Evolutionary conservation across 2,888 invertebrate genomes (phyloP), one percentile per base, ranked within the genome.

Genomic region (Clepsis dumicolana): DNA sequence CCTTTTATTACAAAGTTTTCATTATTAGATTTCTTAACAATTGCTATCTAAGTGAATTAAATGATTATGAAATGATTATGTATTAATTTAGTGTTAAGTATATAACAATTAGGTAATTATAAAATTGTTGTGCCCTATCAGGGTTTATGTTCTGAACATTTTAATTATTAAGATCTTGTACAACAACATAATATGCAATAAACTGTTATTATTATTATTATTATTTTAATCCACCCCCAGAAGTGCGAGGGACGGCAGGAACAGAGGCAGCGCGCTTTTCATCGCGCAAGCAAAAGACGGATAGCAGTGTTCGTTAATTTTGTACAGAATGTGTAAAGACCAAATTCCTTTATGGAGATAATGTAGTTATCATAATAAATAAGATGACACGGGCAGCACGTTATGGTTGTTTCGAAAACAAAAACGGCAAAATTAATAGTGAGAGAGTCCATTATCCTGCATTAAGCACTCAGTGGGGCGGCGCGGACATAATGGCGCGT

Each of bases 381-480:
- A 62, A 62, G 64, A 67, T 67, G 66, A 62, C 75, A 74, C 73
- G 48, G 71, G 74, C 79, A 76, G 80, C 81, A 80, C 80, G 81
- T 84, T 81, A 79, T 77, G 80, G 78, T 79, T 83, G 83, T 83
- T 83, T 80, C 77, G 78, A 79, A 80, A 83, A 84, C 83, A 86
- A 85, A 87, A 87, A 85, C 82, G 77, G 77, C 82, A 77, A 88
- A 89, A 90, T 90, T 88, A 89, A 89, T 89, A 87, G 87, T 86
- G 87, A 87, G 86, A 82, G 87, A 83, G 83, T 88, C 87, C 89
- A 89, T 90, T 89, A 89, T 87, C 88, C 84, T 81, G 85, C 88
- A 90, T 90, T 89, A 89, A 89, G 87, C 88, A 90, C 89, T 89
- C 88, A 85, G 86, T 85, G 84, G 79, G 78, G 82, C 84, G 84